phyloP scores from a whole-genome alignment of 2,113 vertebrate species.

The Urocynchramus pylzowi region DNA sequence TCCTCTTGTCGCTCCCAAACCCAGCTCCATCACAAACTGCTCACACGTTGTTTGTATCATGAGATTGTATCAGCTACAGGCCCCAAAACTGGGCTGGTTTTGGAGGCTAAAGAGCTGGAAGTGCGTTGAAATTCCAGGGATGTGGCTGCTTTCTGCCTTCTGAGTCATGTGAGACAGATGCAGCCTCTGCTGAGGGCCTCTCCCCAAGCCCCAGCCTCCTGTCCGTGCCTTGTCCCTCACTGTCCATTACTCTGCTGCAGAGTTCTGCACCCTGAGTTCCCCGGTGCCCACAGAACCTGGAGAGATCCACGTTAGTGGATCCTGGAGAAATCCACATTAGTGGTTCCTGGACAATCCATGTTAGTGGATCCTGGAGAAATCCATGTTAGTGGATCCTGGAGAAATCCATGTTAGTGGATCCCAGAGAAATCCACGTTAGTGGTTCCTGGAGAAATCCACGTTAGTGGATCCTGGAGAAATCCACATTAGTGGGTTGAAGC shows the following conservation, averaged over 20 bases:
- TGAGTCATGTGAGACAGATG: fast-evolving
- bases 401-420: no score
- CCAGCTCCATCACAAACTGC: background rate
- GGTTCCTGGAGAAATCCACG: no score
- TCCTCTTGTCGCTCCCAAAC: fast-evolving
- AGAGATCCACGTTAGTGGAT: background rate
- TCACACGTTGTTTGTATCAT: fast-evolving
- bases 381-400: no score
- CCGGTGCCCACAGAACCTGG: background rate
- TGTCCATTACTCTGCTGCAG: background rate
- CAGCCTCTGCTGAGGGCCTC: background rate
- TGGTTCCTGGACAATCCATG: no score
- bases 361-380: no score
- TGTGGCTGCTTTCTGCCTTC: background rate
- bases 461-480: no score
- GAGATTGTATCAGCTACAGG: background rate
- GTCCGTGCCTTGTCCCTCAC: fast-evolving
- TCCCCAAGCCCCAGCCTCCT: background rate
- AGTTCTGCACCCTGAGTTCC: fast-evolving
- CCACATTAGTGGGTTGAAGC: background rate
- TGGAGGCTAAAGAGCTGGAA: background rate
- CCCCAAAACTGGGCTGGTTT: background rate
- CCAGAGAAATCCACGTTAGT: no score
- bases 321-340: no score
- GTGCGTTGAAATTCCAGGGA: background rate